These are phyloP conservation scores for Calyptomena viridis DNA, from an alignment of 2,113 vertebrate species.

Conservation along the genomic window DNA sequence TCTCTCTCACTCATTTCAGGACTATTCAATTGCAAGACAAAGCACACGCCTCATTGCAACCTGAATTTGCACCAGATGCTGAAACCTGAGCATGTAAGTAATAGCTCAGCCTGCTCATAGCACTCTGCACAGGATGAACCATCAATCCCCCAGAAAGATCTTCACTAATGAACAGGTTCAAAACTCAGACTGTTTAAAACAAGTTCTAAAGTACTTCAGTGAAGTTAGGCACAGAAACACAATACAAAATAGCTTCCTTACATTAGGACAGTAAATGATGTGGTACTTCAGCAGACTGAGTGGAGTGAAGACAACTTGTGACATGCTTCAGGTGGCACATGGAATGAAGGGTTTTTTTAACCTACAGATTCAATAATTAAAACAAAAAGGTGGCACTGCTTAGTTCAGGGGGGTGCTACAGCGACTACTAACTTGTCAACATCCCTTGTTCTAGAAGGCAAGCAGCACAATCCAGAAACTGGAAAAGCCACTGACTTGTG, in stretches of 20 bases:
- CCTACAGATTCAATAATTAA: neutral
- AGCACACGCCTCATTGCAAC: neutral
- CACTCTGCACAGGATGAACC: neutral
- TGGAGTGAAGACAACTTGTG: neutral
- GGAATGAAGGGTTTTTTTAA: neutral
- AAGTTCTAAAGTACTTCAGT: neutral
- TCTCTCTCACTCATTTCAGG: neutral
- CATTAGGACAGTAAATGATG: neutral
- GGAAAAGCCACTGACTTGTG: neutral
- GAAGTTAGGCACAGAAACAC: neutral
- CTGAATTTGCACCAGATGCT: neutral
- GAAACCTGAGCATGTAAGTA: neutral
- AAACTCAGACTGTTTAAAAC: neutral
- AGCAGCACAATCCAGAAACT: neutral
- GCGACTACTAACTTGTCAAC: neutral
- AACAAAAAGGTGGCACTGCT: neutral
- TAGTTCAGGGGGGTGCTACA: neutral
- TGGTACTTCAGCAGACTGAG: neutral
- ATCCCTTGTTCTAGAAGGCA: neutral
- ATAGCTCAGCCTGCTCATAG: neutral
- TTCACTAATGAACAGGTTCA: neutral
- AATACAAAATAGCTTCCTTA: neutral
- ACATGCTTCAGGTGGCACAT: neutral
- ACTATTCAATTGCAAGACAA: neutral
- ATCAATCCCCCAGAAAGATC: neutral